These are phyloP conservation scores for Drosophila pachea DNA, from an alignment of 1,140 invertebrate genomes.

Conservation along the genomic window DNA sequence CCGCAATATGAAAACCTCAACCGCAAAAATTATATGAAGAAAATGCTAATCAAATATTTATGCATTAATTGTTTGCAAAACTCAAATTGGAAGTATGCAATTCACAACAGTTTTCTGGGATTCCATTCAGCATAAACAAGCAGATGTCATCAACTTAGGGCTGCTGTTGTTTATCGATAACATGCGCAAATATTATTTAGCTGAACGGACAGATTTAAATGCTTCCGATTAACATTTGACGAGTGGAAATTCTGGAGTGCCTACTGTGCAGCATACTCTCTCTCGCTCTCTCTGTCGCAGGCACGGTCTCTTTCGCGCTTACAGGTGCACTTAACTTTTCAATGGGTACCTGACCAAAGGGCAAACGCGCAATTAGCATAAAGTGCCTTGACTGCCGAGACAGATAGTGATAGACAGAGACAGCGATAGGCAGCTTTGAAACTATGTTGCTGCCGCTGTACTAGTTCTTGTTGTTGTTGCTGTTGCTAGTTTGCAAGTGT, in stretches of 20 bases:
- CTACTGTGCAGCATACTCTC: not conserved
- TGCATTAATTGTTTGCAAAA: not conserved
- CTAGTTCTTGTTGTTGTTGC: conserved; percentile 32
- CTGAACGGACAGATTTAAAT: no score
- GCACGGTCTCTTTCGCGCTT: conserved; percentile 3
- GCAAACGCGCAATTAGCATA: conserved; percentile 75
- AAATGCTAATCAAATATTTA: not conserved
- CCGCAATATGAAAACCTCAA: not conserved
- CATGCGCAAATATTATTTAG: no score
- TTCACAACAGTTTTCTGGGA: no score
- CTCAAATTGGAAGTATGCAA: not conserved
- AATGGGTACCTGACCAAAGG: conserved; percentile 59
- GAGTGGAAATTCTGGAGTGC: not conserved
- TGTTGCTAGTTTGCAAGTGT: conserved; percentile 55
- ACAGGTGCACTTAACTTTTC: conserved; percentile 53
- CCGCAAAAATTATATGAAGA: not conserved
- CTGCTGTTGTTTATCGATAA: no score
- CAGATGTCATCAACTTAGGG: no score
- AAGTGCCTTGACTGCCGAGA: conserved; percentile 39
- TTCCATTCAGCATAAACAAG: no score
- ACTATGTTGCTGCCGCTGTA: no score
- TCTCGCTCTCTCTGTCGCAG: not conserved
- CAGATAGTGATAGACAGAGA: conserved; percentile 37
- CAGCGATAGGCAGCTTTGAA: no score
- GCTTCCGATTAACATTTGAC: no score